Evolutionary conservation across 2,888 invertebrate species (phyloP).

Genomic region (Salpingus planirostris): DNA sequence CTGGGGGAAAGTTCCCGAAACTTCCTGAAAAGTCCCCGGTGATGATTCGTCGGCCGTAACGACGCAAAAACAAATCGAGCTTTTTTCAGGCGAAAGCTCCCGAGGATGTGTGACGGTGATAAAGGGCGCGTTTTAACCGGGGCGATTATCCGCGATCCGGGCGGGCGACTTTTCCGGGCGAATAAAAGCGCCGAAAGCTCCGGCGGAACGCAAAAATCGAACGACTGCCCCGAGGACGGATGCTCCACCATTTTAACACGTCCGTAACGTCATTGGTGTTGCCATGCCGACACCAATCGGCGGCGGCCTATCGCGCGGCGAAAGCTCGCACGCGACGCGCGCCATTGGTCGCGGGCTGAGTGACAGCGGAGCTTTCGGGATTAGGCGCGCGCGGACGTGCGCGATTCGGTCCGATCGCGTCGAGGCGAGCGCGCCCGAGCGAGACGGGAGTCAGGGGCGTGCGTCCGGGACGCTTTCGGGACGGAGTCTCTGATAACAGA

Average conservation of each 20-base stretch:
- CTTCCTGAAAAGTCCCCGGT: too few relatives aligned
- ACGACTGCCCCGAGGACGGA: slow-evolving; percentile 35
- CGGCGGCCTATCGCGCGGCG: slow-evolving; percentile 34
- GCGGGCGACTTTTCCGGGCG: slow-evolving; percentile 30
- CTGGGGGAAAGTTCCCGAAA: too few relatives aligned
- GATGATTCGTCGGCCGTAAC: too few relatives aligned
- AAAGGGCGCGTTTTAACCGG: too few relatives aligned
- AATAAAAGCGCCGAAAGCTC: slow-evolving; percentile 36
- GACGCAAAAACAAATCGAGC: too few relatives aligned
- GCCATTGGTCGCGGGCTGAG: slow-evolving; percentile 28
- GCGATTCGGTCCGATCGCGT: slow-evolving; percentile 4
- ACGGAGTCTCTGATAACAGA: slow-evolving; percentile 37
- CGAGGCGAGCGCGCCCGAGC: slow-evolving; percentile 6
- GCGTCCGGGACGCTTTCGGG: slow-evolving; percentile 8
- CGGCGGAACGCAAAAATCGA: slow-evolving; percentile 43
- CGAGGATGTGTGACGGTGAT: too few relatives aligned
- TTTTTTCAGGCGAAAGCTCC: too few relatives aligned
- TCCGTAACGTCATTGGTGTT: slow-evolving; percentile 39
- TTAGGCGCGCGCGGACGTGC: slow-evolving; percentile 29
- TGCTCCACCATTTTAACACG: slow-evolving; percentile 39
- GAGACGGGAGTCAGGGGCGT: slow-evolving; percentile 15
- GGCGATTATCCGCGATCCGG: too few relatives aligned
- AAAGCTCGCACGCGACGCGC: slow-evolving; percentile 28
- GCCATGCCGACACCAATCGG: slow-evolving; percentile 36
- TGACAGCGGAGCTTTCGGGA: slow-evolving; percentile 24